phyloP scores from a whole-genome alignment of 1,140 invertebrate genomes.

The Mesaphorura yosii region DNA sequence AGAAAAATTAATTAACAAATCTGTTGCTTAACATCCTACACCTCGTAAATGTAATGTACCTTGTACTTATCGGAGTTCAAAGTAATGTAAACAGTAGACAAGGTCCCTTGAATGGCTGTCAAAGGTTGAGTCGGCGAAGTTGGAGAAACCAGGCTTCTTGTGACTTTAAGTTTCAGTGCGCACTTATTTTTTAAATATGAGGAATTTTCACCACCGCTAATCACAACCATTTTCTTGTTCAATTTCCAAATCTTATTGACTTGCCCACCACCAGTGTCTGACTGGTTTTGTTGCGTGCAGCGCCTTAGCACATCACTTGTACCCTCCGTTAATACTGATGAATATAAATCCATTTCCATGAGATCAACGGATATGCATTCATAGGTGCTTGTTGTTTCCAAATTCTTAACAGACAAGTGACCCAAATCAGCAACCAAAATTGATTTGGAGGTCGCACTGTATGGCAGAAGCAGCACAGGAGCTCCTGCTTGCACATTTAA shows the following conservation, averaged over 20 bases:
- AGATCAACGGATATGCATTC: constrained; percentile 49
- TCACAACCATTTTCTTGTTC: constrained; percentile 10
- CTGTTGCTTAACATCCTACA: neutral
- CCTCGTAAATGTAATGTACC: constrained; percentile 20
- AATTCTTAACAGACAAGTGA: constrained; percentile 63
- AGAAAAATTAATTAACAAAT: neutral
- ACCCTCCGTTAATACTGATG: constrained; percentile 47
- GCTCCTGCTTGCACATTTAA: constrained; percentile 59
- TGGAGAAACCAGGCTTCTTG: constrained; percentile 41
- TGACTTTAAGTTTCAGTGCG: constrained; percentile 62
- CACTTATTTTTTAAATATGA: constrained; percentile 67
- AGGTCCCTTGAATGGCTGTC: constrained; percentile 63
- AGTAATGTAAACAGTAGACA: constrained; percentile 73
- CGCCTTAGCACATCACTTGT: no score
- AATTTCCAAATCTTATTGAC: constrained; percentile 21
- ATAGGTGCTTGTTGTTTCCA: constrained; percentile 3
- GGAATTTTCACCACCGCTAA: constrained; percentile 33
- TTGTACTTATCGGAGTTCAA: constrained; percentile 77
- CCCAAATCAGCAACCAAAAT: constrained; percentile 72
- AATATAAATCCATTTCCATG: constrained; percentile 70
- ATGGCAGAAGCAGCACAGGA: constrained; percentile 75
- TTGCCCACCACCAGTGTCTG: neutral
- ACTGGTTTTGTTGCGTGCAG: constrained; percentile 4
- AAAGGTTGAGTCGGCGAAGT: constrained; percentile 23
- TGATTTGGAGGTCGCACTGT: constrained; percentile 64